These are phyloP conservation scores for Parapristionchus giblindavisi DNA, from an alignment of 2,888 invertebrate genomes.

Conservation along the genomic window DNA sequence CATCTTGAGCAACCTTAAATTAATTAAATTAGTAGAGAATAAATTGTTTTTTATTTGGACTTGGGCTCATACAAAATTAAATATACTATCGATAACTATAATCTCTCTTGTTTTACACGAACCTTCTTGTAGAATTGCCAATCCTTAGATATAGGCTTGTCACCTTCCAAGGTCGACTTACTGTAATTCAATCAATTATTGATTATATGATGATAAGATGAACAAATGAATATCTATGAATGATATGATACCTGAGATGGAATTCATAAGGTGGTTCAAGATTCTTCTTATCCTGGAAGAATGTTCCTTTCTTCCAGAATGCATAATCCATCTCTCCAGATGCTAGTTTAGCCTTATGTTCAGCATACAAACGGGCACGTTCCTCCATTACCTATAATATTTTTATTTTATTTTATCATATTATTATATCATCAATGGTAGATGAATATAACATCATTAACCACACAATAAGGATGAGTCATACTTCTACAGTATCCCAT, in stretches of 20 bases:
- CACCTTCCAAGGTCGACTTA: constrained; percentile 63
- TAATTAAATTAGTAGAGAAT: neutral
- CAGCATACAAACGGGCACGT: constrained; percentile 51
- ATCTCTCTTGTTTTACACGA: neutral
- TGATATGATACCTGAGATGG: constrained; percentile 46
- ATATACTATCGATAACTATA: neutral
- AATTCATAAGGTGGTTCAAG: constrained; percentile 64
- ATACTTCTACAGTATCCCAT: no score
- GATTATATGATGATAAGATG: neutral
- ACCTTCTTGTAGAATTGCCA: constrained; percentile 69
- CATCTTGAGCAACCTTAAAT: constrained; percentile 59
- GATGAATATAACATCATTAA: no score
- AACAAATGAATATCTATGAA: neutral
- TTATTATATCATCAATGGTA: no score
- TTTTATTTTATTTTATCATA: no score
- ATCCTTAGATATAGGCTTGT: constrained; percentile 68
- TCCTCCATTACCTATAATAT: constrained; percentile 65
- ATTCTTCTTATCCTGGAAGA: constrained; percentile 67
- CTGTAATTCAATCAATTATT: neutral
- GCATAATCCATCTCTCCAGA: constrained; percentile 63
- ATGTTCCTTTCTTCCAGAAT: constrained; percentile 69
- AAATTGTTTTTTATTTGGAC: neutral
- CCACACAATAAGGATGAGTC: no score
- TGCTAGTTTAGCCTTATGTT: constrained; percentile 49
- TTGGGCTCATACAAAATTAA: neutral